Percentiles rank a stretch among this genome's conserved stretches.
Conservation (phyloP, 2,113 vertebrate genomes). For the Amphilophus citrinellus region DNA sequence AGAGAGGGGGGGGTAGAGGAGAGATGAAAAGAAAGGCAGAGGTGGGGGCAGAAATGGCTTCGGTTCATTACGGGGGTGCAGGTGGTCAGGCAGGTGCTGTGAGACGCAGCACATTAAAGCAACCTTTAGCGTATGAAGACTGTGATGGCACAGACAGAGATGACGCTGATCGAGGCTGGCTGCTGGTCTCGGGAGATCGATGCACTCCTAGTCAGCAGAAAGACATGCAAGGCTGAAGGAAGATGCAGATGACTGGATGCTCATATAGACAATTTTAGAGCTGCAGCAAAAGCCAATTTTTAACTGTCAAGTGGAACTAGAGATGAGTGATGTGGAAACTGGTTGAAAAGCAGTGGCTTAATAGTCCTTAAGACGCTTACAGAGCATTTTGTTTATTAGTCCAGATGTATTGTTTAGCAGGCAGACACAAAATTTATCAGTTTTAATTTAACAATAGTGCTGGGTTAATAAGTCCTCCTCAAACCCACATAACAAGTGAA, state of each 20-base stretch:
- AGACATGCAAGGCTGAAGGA: slow-evolving; percentile 16
- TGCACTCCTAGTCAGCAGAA: slow-evolving; percentile 39
- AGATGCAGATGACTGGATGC: slow-evolving; percentile 11
- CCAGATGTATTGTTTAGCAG: background rate
- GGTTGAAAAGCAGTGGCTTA: background rate
- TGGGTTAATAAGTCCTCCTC: background rate
- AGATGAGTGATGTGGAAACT: background rate
- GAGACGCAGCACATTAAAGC: slow-evolving; percentile 52
- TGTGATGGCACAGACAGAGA: slow-evolving; percentile 58
- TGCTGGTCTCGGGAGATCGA: slow-evolving; percentile 60
- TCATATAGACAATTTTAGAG: background rate
- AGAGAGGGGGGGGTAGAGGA: background rate
- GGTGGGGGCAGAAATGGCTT: slow-evolving; percentile 14
- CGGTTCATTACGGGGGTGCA: slow-evolving; percentile 30
- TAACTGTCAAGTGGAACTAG: background rate
- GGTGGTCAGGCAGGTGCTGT: slow-evolving; percentile 39
- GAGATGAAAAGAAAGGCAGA: slow-evolving; percentile 27
- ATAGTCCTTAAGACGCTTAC: background rate
- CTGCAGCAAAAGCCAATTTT: background rate
- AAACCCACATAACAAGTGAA: background rate
- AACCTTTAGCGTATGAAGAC: slow-evolving; percentile 33
- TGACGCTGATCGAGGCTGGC: slow-evolving; percentile 65
- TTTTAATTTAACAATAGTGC: background rate
- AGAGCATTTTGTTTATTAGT: background rate
- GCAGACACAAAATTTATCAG: background rate